phyloP scores from a whole-genome alignment of 2,888 invertebrate species.

The Thera britannica region DNA sequence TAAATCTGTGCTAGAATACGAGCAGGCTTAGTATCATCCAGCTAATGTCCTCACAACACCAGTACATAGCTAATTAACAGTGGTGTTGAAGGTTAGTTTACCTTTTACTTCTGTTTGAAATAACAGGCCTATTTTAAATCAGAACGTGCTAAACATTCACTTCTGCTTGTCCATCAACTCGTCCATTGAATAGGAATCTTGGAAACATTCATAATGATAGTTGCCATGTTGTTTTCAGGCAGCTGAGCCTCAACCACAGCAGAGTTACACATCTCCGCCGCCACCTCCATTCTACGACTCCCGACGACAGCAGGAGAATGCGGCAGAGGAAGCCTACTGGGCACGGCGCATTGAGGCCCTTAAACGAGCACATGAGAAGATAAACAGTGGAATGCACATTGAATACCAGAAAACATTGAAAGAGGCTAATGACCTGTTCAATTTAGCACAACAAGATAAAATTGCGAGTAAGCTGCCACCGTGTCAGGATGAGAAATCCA shows the following conservation, averaged over 20 bases:
- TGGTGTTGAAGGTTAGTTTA: conserved; percentile 23
- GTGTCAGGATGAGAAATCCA: conserved; percentile 77
- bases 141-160: neutral
- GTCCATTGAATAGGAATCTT: neutral
- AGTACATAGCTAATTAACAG: neutral
- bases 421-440: conserved; percentile 74
- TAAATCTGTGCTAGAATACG: conserved; percentile 8
- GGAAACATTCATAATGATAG: neutral
- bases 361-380: conserved; percentile 74
- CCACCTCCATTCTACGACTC: conserved; percentile 65
- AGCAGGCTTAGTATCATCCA: conserved; percentile 7
- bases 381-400: conserved; percentile 70
- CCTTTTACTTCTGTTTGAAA: neutral
- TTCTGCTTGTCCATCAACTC: neutral
- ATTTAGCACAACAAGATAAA: conserved; percentile 66
- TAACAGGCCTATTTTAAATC: neutral
- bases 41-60: conserved; percentile 5
- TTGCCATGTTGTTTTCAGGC: conserved; percentile 55
- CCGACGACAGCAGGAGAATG: conserved; percentile 61
- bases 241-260: conserved; percentile 62
- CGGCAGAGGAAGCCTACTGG: conserved; percentile 79
- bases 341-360: conserved; percentile 72
- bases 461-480: conserved; percentile 68
- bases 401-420: conserved; percentile 78
- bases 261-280: conserved; percentile 48